Base-by-base conservation (phyloP, 1,140 invertebrate genomes). In the Cecropterus lyciades region DNA sequence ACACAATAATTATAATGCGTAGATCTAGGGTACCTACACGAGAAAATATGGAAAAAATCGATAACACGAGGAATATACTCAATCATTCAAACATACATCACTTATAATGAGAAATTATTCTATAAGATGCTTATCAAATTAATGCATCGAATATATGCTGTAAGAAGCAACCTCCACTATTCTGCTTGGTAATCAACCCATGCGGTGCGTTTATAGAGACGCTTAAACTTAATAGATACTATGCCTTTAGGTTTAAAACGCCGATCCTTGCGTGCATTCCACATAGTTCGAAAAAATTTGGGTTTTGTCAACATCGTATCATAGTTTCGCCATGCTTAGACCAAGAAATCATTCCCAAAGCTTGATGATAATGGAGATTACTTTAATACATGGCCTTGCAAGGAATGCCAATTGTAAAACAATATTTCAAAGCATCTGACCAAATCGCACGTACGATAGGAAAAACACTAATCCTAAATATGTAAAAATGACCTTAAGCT, bases 41-140 rank as follows among this genome's bases (percentile, higher is more conserved):
- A 77, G 66, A 75, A 82, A 81, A 72, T 72, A 79, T 67, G 76
- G 69, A 72, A 73, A 71, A 65, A 63, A 77, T 60, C 67, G 71
- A 78, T 76, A 84, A 85, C 69, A 78, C 72, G 69, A 78, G 69
- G 72, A 67, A 71, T 70, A 63, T 72, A 80, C 75, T 79, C 85
- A 88, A 78, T 77, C 87, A 79, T 77, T 59, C 87, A 82, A 71
- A 84, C 87, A 85, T 77, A 83, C 85, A 70, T 75, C 78, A 68
- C 51, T 62, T 57, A 67, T 62, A 57, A 69, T 65, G 59, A 42
- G 52, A 45, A 72, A 69, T 70, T 70, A 72, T 53, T 67, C 65
- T 67, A 63, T 60, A 62, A 56, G 43, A 68, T 70, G 65, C 67
- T 68, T 57, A 67, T 60, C 52, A 71, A 69, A 67, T 46, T 70